phyloP scores from a whole-genome alignment of 2,888 invertebrate genomes.

The Spisula solida region DNA sequence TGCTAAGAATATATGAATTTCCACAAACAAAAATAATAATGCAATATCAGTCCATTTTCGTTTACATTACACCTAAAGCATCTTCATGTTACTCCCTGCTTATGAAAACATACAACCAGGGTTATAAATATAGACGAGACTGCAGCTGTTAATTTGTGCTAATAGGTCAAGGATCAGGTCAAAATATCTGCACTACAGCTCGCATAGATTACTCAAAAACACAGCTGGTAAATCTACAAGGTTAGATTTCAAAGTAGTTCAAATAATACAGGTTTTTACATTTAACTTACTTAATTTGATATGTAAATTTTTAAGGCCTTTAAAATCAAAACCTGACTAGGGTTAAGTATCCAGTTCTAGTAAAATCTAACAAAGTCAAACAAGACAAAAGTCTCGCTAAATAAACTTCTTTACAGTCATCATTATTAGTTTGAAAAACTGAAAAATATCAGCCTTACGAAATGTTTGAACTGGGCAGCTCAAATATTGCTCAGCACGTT shows the following conservation, averaged over 20 bases:
- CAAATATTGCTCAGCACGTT: constrained; percentile 67
- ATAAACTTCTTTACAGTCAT: constrained; percentile 21
- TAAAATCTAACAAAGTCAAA: constrained; percentile 26
- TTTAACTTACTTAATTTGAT: constrained; percentile 36
- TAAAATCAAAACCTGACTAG: constrained; percentile 46
- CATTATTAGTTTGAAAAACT: neutral
- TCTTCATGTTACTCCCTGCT: no score
- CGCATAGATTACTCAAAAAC: neutral
- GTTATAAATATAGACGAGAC: no score
- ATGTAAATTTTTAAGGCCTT: constrained; percentile 49
- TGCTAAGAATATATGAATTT: no score
- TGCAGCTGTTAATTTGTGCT: no score
- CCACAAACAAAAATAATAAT: no score
- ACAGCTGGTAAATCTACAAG: neutral
- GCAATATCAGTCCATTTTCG: no score
- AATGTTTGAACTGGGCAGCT: constrained; percentile 52
- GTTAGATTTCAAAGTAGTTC: constrained; percentile 22
- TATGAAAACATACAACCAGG: no score
- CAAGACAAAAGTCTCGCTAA: constrained; percentile 39
- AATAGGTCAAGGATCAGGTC: no score
- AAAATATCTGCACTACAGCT: neutral
- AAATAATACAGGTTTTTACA: constrained; percentile 31
- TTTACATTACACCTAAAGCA: no score
- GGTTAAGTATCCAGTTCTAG: constrained; percentile 32
- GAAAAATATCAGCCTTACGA: constrained; percentile 5